These are phyloP conservation scores for Carpatolechia fugitivella DNA, from an alignment of 2,888 invertebrate genomes.

Conservation along the genomic window DNA sequence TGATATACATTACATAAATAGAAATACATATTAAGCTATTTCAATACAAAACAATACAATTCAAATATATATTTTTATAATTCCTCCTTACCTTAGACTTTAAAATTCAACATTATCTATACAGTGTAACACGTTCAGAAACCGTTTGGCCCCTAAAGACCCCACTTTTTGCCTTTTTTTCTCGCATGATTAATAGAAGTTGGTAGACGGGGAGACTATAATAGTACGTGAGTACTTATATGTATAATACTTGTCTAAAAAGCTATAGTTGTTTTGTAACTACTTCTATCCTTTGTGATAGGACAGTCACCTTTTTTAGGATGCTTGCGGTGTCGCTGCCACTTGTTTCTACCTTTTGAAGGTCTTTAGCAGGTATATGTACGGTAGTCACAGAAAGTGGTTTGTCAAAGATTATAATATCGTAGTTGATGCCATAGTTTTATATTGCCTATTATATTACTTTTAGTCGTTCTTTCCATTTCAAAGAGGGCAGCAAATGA, in stretches of 20 bases:
- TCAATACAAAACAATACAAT: too few species aligned
- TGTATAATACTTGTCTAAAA: background rate
- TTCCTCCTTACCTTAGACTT: too few species aligned
- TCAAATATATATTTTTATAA: too few species aligned
- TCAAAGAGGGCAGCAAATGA: too few species aligned
- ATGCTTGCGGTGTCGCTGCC: slow-evolving; percentile 21
- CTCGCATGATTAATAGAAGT: slow-evolving; percentile 22
- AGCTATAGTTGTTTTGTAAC: background rate
- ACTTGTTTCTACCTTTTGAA: background rate
- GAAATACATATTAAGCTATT: too few species aligned
- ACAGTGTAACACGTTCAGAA: background rate
- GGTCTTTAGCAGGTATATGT: slow-evolving; percentile 6
- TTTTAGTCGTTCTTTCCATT: too few species aligned
- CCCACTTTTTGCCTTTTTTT: slow-evolving; percentile 14
- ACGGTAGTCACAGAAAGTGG: slow-evolving; percentile 14
- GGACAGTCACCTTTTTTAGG: slow-evolving; percentile 44
- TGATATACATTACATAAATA: too few species aligned
- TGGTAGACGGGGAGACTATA: slow-evolving; percentile 12
- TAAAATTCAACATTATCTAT: too few species aligned
- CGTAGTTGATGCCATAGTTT: too few species aligned
- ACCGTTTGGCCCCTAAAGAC: background rate
- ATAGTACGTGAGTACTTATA: background rate
- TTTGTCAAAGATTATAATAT: background rate
- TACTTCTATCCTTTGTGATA: slow-evolving; percentile 36
- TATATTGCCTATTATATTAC: too few species aligned